Conservation (phyloP, 2,797 vertebrate species). For the Sparus aurata region DNA sequence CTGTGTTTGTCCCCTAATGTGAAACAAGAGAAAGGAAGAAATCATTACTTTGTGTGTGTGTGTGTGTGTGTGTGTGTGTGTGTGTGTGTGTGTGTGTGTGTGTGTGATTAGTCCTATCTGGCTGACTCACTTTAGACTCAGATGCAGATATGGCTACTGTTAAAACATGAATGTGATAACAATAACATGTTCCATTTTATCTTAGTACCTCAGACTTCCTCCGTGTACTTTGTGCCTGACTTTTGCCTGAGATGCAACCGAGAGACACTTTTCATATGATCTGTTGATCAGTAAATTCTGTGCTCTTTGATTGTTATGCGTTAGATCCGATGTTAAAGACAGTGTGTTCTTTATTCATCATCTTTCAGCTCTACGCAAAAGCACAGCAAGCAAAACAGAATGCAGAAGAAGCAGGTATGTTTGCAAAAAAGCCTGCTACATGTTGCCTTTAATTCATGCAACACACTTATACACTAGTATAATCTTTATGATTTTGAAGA, state of each 20-base stretch:
- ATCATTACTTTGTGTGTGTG: too few species aligned
- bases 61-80: too few species aligned
- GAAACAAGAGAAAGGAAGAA: background rate
- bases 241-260: too few species aligned
- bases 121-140: background rate
- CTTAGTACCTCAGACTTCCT: conserved; percentile 3
- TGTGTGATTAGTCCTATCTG: background rate
- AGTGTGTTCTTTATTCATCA: background rate
- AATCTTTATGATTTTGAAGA: too few species aligned
- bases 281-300: background rate
- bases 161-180: background rate
- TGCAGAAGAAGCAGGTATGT: conserved; percentile 92
- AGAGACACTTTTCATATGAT: background rate
- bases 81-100: too few species aligned
- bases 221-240: background rate
- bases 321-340: too few species aligned
- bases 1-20: background rate
- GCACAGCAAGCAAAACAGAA: conserved; percentile 92
- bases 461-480: too few species aligned
- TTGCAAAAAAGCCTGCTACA: background rate
- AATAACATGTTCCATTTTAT: background rate
- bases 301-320: background rate
- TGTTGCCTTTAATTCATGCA: too few species aligned
- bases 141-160: background rate
- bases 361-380: conserved; percentile 89